phyloP scores from a whole-genome alignment of 2,113 vertebrate species.

The Microcebus tavaratra region DNA sequence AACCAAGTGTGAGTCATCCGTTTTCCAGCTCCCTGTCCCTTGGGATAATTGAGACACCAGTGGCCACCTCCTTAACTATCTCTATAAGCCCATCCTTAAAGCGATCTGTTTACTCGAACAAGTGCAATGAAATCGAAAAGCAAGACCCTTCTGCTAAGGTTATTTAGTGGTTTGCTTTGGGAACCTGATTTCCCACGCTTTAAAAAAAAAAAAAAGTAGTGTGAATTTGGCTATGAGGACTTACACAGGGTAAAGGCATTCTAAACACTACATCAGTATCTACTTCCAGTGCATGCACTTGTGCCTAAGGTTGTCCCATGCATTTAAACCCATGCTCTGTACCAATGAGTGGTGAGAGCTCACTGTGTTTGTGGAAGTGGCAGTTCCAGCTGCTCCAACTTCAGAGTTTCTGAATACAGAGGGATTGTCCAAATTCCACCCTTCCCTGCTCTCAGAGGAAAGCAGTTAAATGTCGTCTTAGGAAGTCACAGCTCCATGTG shows the following conservation, averaged over 20 bases:
- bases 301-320: not conserved
- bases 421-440: not conserved
- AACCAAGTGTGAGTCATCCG: constrained; percentile 73
- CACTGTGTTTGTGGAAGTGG: not conserved
- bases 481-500: not conserved
- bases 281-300: not conserved
- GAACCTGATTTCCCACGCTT: not conserved
- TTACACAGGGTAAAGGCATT: not conserved
- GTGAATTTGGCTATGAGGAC: not conserved
- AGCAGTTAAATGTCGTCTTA: not conserved
- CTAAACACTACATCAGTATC: not conserved
- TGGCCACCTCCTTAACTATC: constrained; percentile 63
- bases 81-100: constrained; percentile 42
- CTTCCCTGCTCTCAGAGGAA: not conserved
- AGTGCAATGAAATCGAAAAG: constrained; percentile 58
- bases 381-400: not conserved
- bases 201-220: too few species aligned
- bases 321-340: not conserved
- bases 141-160: constrained; percentile 60
- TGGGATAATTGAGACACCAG: constrained; percentile 71
- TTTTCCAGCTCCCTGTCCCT: constrained; percentile 78
- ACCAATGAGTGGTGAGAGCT: not conserved
- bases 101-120: constrained; percentile 63
- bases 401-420: not conserved
- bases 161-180: constrained; percentile 40